Conservation (phyloP, 2,888 invertebrate species). For the Apotomis betuletana region DNA sequence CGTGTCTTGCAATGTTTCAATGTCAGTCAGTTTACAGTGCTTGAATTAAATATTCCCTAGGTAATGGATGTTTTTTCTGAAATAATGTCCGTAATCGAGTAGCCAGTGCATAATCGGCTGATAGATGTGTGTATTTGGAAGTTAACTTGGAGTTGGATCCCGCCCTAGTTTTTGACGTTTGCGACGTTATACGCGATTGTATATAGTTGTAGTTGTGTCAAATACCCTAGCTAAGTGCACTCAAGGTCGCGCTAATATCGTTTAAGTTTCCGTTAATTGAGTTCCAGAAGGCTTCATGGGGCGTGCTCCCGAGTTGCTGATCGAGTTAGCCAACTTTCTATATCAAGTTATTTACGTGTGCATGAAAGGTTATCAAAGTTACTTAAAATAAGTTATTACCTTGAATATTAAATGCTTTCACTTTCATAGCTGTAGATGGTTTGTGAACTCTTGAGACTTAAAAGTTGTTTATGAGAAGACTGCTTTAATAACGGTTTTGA, state of each 20-base stretch:
- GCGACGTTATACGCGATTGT: neutral
- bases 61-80: neutral
- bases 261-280: conserved; percentile 35
- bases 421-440: too few species aligned
- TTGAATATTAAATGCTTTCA: neutral
- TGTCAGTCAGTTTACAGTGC: too few species aligned
- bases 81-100: neutral
- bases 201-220: conserved; percentile 1
- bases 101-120: neutral
- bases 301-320: conserved; percentile 21
- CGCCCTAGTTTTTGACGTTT: neutral
- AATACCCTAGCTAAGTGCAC: conserved; percentile 8
- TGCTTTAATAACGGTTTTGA: neutral
- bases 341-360: conserved; percentile 19
- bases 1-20: neutral
- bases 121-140: too few species aligned
- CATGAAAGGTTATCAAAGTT: conserved; percentile 8
- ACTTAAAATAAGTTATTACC: conserved; percentile 1
- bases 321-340: conserved; percentile 13
- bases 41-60: neutral
- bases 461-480: neutral
- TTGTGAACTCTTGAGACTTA: neutral
- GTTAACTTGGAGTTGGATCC: neutral
- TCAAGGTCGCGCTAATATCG: conserved; percentile 32
- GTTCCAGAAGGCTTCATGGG: conserved; percentile 10